Percentiles rank a stretch among this genome's conserved stretches.
phyloP scores from a whole-genome alignment of 2,797 vertebrate genomes.

The Myotis planiceps region DNA sequence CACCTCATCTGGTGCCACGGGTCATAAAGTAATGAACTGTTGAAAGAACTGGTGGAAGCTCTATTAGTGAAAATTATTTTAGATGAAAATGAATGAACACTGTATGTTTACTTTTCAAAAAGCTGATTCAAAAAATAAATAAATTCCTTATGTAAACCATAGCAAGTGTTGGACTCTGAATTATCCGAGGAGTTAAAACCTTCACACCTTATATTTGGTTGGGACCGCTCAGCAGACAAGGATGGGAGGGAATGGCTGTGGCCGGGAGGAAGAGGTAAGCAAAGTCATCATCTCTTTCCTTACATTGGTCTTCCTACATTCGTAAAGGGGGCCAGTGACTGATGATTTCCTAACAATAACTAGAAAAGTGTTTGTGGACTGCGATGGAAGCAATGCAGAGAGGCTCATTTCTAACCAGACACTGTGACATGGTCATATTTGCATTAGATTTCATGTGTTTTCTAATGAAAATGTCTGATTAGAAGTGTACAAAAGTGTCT shows the following conservation, averaged over 20 bases:
- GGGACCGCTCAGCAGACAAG: neutral
- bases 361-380: fast-evolving
- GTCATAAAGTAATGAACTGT: neutral
- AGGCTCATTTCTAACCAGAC: fast-evolving
- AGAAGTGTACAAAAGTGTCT: neutral
- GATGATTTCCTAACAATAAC: neutral
- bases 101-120: neutral
- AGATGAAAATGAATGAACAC: neutral
- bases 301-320: neutral
- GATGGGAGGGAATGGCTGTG: fast-evolving
- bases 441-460: neutral
- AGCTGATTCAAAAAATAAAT: neutral
- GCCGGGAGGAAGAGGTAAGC: too few species aligned
- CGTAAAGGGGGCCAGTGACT: neutral
- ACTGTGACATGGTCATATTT: neutral
- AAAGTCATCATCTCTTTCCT: fast-evolving
- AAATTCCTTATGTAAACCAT: neutral
- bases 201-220: fast-evolving
- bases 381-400: fast-evolving
- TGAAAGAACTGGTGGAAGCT: too few species aligned
- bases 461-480: neutral
- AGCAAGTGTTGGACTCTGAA: neutral
- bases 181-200: neutral
- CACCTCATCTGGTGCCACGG: neutral
- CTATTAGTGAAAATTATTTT: neutral